Base-by-base conservation (phyloP, 2,888 invertebrate species). In the Pedicia rivosa region DNA sequence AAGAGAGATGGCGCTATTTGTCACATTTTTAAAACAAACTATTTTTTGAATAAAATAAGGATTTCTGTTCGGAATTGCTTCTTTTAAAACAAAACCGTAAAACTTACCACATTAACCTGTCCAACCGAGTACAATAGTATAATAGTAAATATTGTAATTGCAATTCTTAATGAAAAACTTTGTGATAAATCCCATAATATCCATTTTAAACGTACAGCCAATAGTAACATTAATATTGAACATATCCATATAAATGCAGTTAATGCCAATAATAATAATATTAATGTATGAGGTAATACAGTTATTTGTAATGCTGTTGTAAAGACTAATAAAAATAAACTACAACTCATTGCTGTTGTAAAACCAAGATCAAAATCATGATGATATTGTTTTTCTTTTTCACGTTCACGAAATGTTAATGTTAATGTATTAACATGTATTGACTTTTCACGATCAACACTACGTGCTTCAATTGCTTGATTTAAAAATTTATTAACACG, bases 231-330 rank as follows among this genome's bases (percentile, higher is more conserved):
- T 30, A 91, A 66, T 20, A 90, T 77, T 20, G 86, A 79, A 2
- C 87, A 77, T 24, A 90, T 80, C 87, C 90, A 90, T 7, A 86
- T 77, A 60, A 91, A 91, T 5, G 87, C 82, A 13, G 86, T 82
- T 32, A 91, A 71, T 60, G 90, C 90, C 43, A 90, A 65, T 36
- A 88, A 68, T 39, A 90, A 63, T 13, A 91, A 67, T 44, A 91
- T 81, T 30, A 83, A 69, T 3, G 90, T 90, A 50, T 83, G 72
- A 8, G 90, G 90, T 35, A 91, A 63, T 35, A 88, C 78, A 12
- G 78, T 26, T 32, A 56, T 58, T 48, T 91, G 79, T 10, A 88
- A 66, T 1, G 78, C 78, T 8, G 84, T 83, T 24, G 75, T 63
- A 3, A 87, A 70, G 4, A 83, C 72, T 34, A 88, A 56, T 14